Percentiles rank a stretch among this genome's conserved stretches.
These are phyloP conservation scores for Stegana nigrithorax DNA, from an alignment of 2,888 invertebrate species.

Conservation along the genomic window DNA sequence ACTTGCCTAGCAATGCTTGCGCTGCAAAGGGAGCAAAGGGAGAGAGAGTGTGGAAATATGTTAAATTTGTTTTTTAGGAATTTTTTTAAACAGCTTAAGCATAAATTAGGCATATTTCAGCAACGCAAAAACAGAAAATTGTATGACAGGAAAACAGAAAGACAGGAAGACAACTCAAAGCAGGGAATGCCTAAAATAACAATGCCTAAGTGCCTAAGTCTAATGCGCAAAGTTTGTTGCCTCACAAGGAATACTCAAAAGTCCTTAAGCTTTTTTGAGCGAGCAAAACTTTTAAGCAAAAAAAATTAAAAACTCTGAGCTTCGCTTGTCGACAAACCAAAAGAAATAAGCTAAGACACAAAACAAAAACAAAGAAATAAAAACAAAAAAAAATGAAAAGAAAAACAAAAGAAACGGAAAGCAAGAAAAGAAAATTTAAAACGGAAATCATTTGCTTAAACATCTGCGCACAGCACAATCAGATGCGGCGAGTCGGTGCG, in stretches of 20 bases:
- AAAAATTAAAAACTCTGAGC: neutral
- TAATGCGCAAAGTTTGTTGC: neutral
- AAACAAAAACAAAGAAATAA: too few relatives aligned
- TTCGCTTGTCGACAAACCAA: too few relatives aligned
- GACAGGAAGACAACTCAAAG: neutral
- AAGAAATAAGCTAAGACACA: too few relatives aligned
- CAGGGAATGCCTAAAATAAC: neutral
- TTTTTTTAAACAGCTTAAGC: constrained; percentile 30
- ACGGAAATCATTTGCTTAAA: constrained; percentile 4
- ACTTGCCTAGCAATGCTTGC: constrained; percentile 52
- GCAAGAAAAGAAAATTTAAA: neutral
- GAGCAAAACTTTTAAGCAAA: neutral
- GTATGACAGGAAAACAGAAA: neutral
- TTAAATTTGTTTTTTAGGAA: too few relatives aligned
- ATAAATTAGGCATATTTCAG: neutral
- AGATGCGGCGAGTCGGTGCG: too few relatives aligned
- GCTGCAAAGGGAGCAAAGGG: constrained; percentile 46
- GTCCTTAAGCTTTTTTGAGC: constrained; percentile 4
- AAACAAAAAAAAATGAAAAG: neutral
- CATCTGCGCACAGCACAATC: too few relatives aligned
- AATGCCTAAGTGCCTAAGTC: neutral
- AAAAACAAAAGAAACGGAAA: neutral
- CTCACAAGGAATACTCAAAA: neutral
- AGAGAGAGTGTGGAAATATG: constrained; percentile 41
- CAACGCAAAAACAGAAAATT: too few relatives aligned